Conservation (phyloP, 2,888 invertebrate species). For the Protodeltote pygarga region DNA sequence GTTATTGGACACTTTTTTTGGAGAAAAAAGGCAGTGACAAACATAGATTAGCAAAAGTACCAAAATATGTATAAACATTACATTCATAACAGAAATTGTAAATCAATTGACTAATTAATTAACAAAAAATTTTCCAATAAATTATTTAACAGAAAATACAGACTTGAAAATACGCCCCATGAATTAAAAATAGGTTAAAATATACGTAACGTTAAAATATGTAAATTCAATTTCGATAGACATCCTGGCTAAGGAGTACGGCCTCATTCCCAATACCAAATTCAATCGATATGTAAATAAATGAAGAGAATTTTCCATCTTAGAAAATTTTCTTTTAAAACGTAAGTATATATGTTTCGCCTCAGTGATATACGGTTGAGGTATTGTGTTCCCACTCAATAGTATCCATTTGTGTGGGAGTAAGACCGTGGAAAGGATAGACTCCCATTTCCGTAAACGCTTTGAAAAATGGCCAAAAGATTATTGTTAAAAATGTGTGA, state of each 20-base stretch:
- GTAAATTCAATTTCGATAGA: conserved; percentile 36
- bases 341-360: conserved; percentile 10
- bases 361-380: background rate
- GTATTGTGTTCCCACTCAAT: conserved; percentile 3
- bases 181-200: conserved; percentile 27
- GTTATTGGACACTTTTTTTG: no score
- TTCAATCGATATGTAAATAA: conserved; percentile 49
- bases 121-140: no score
- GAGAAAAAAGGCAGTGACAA: no score
- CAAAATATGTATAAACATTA: no score
- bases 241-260: conserved; percentile 26
- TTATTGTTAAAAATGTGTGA: no score
- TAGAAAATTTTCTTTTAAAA: conserved; percentile 19
- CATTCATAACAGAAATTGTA: no score
- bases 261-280: conserved; percentile 26
- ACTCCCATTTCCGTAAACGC: no score
- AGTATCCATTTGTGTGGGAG: background rate
- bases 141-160: background rate
- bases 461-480: no score
- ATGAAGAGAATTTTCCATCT: conserved; percentile 21
- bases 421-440: no score
- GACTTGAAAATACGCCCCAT: conserved; percentile 1
- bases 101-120: no score
- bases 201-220: conserved; percentile 29
- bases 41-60: no score